phyloP scores from a whole-genome alignment of 2,797 vertebrate species.

The Scolopax bukidnonensis region DNA sequence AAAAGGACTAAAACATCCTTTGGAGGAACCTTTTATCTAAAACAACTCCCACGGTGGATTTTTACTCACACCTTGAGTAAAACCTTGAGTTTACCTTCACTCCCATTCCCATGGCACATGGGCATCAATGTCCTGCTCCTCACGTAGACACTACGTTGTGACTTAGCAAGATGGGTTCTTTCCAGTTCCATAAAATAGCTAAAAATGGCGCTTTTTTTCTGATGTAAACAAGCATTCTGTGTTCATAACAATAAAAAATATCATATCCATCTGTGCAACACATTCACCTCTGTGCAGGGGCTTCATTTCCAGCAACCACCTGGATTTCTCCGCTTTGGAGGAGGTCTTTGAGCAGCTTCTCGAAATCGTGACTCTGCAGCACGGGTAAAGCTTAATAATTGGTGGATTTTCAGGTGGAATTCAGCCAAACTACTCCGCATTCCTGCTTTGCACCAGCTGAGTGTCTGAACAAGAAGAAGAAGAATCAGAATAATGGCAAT shows the following conservation, averaged over 20 bases:
- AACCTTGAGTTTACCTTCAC: background rate
- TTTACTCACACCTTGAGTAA: background rate
- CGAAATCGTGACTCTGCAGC: background rate
- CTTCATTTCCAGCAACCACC: background rate
- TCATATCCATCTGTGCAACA: background rate
- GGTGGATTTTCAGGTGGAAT: background rate
- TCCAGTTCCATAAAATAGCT: background rate
- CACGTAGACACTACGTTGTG: accelerated
- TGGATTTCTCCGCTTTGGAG: background rate
- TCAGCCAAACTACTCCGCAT: accelerated
- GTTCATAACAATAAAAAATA: background rate
- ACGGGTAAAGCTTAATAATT: too few species aligned
- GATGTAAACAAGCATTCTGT: accelerated
- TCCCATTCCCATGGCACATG: background rate
- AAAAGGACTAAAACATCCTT: background rate
- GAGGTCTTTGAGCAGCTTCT: background rate
- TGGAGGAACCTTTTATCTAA: background rate
- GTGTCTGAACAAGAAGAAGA: background rate
- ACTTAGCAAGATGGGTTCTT: background rate
- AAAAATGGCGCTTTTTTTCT: background rate
- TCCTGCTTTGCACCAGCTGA: background rate
- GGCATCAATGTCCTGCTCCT: background rate
- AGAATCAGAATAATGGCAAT: background rate
- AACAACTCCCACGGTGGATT: background rate
- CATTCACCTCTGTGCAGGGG: accelerated